A percentile compares a stretch with the other conserved stretches of the same genome.
Conservation (phyloP, 1,140 invertebrate species). For the Chymomyza costata region DNA sequence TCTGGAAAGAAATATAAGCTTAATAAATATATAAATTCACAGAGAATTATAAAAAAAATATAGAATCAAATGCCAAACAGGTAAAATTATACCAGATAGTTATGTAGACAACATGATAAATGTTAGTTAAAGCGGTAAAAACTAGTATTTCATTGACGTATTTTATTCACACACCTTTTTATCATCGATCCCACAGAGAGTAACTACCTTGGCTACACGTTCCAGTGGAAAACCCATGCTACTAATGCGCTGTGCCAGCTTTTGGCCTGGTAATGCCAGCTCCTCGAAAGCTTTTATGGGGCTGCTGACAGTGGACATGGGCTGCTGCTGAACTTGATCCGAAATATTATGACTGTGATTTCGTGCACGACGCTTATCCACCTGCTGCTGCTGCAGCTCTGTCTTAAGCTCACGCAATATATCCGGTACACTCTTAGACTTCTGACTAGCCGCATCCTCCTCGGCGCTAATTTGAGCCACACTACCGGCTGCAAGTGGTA, state of each 20-base stretch:
- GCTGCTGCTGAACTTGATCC: slow-evolving; percentile 29
- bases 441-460: slow-evolving; percentile 57
- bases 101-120: too few relatives aligned
- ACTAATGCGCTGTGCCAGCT: slow-evolving; percentile 82
- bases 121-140: too few relatives aligned
- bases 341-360: slow-evolving; percentile 63
- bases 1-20: slow-evolving; percentile 77
- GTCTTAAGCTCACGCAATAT: slow-evolving; percentile 84
- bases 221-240: slow-evolving; percentile 90
- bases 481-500: slow-evolving; percentile 37
- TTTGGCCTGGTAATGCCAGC: slow-evolving; percentile 79
- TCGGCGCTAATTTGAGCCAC: slow-evolving; percentile 41
- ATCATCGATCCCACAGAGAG: slow-evolving; percentile 85
- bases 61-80: too few relatives aligned
- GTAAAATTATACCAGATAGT: too few relatives aligned
- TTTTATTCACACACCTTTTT: slow-evolving; percentile 81
- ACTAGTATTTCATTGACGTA: too few relatives aligned
- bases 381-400: slow-evolving; percentile 76
- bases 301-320: slow-evolving; percentile 66
- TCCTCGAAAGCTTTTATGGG: slow-evolving; percentile 72
- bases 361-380: slow-evolving; percentile 72
- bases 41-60: too few relatives aligned
- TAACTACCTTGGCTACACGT: slow-evolving; percentile 85
- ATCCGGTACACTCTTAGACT: slow-evolving; percentile 82
- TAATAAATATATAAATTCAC: too few relatives aligned